Conservation (phyloP, 2,888 invertebrate genomes). For the Eilema sororculum region DNA sequence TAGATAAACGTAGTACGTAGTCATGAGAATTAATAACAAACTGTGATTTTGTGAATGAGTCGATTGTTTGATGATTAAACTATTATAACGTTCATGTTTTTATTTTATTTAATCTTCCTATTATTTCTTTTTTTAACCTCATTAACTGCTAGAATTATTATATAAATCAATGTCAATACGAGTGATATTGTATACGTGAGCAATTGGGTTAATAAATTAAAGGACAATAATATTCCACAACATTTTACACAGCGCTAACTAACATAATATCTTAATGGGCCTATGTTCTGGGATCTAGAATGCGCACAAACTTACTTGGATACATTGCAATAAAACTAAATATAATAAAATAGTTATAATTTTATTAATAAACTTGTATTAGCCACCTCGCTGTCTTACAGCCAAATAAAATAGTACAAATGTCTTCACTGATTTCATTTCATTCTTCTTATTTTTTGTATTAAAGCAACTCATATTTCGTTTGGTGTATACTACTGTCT, state of each 20-base stretch:
- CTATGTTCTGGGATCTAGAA: too few species aligned
- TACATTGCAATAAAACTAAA: conserved; percentile 11
- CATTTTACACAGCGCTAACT: too few species aligned
- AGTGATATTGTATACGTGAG: too few species aligned
- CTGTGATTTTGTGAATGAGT: conserved; percentile 72
- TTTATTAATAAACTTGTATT: conserved; percentile 25
- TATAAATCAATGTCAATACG: background rate
- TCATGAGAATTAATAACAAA: conserved; percentile 65
- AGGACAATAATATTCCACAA: too few species aligned
- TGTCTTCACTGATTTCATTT: conserved; percentile 17
- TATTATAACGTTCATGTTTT: conserved; percentile 24
- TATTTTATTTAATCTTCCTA: background rate
- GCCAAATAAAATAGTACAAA: conserved; percentile 41
- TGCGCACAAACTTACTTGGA: too few species aligned
- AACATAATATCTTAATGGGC: too few species aligned
- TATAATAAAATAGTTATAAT: conserved; percentile 11
- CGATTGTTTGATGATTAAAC: conserved; percentile 49
- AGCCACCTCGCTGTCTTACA: conserved; percentile 51
- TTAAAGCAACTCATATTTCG: background rate
- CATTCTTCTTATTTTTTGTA: background rate
- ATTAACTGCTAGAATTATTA: too few species aligned
- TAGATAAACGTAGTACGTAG: conserved; percentile 34
- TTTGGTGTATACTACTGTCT: background rate
- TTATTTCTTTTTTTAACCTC: too few species aligned
- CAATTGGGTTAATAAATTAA: too few species aligned